A percentile compares a stretch with the other conserved stretches of the same genome.
Conservation (phyloP, 92 coral and sea anemone species). For the Phenganax subtilis region DNA sequence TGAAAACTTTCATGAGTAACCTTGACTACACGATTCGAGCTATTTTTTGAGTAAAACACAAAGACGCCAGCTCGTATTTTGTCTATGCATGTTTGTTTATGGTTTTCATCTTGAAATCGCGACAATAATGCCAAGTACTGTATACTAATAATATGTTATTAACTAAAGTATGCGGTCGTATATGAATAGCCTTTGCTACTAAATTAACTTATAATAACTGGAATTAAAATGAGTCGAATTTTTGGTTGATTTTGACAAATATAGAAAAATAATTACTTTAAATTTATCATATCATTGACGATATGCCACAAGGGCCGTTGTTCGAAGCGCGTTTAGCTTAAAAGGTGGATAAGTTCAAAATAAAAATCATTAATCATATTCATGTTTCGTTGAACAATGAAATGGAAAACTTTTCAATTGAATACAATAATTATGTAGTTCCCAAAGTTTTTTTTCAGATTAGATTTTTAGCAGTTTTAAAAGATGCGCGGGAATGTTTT, state of each 20-base stretch:
- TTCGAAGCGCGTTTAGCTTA: too few species aligned
- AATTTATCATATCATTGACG: too few species aligned
- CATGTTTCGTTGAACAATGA: too few species aligned
- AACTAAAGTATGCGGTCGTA: background rate
- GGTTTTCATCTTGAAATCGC: background rate
- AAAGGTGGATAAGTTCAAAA: too few species aligned
- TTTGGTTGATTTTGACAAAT: background rate
- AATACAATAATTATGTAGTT: too few species aligned
- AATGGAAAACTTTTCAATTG: too few species aligned
- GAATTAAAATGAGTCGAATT: background rate
- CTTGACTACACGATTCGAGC: slow-evolving; percentile 7
- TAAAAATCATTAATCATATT: too few species aligned
- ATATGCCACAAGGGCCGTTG: too few species aligned
- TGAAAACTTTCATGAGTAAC: background rate
- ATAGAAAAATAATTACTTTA: background rate
- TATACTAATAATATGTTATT: slow-evolving; percentile 1
- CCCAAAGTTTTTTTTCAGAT: too few species aligned
- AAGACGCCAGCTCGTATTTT: background rate
- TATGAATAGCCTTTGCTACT: background rate
- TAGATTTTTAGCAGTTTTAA: too few species aligned
- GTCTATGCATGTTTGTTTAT: slow-evolving; percentile 1
- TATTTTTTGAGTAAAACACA: background rate
- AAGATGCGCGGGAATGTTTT: too few species aligned
- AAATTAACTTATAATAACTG: background rate
- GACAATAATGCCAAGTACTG: background rate